Conservation (phyloP, 2,888 invertebrate genomes). For the Seira musarum region DNA sequence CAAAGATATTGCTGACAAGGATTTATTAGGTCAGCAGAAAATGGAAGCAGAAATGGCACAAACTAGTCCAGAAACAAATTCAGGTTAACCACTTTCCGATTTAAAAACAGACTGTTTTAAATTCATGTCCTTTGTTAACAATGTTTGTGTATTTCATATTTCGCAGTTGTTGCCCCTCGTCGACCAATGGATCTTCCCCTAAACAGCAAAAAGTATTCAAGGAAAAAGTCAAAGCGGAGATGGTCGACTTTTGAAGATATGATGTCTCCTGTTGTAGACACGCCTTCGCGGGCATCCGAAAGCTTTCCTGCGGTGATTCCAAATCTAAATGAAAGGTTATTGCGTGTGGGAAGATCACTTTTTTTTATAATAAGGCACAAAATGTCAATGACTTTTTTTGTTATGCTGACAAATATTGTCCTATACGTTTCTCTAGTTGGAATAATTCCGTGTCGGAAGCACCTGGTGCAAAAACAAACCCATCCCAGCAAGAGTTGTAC, state of each 20-base stretch:
- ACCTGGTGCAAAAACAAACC: conserved; percentile 20
- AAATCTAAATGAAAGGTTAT: conserved; percentile 49
- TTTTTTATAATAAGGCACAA: neutral
- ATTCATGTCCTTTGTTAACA: neutral
- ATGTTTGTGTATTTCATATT: neutral
- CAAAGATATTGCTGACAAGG: no score
- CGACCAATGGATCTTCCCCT: conserved; percentile 64
- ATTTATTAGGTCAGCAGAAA: no score
- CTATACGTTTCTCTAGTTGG: conserved; percentile 33
- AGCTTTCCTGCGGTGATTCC: conserved; percentile 48
- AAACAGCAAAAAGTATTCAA: conserved; percentile 49
- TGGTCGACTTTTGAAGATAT: conserved; percentile 67
- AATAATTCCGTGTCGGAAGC: conserved; percentile 40
- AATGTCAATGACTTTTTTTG: no score
- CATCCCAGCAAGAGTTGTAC: conserved; percentile 46
- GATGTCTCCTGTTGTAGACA: conserved; percentile 64
- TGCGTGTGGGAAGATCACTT: no score
- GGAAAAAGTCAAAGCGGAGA: conserved; percentile 57
- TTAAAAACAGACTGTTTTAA: no score
- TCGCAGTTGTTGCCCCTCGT: conserved; percentile 29
- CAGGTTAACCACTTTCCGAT: no score
- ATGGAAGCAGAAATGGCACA: no score
- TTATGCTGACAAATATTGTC: neutral
- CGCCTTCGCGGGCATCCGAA: conserved; percentile 42
- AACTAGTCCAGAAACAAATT: no score